Conservation (phyloP, 2,113 vertebrate species). For the Apeltes quadracus region DNA sequence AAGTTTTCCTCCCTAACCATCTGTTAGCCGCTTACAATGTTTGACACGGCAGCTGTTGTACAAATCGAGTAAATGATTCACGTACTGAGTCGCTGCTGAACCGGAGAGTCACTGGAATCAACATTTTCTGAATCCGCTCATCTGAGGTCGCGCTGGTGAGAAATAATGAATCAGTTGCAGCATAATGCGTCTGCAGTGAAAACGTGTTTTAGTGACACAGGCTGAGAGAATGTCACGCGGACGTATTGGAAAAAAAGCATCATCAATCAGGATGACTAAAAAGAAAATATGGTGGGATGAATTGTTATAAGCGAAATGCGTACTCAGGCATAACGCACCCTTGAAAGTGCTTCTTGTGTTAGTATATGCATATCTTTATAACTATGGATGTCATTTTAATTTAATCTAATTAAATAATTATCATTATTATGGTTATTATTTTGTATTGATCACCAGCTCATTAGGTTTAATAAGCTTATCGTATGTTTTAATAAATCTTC, state of each 20-base stretch:
- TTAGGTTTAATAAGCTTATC: background rate
- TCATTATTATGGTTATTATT: background rate
- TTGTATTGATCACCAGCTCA: background rate
- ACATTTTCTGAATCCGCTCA: background rate
- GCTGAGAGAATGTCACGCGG: background rate
- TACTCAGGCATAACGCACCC: background rate
- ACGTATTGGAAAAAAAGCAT: background rate
- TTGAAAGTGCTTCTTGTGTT: background rate
- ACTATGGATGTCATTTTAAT: background rate
- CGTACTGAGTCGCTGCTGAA: background rate
- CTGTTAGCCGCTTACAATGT: conserved; percentile 12
- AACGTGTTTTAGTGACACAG: background rate
- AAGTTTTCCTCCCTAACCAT: conserved; percentile 1
- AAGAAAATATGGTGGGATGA: background rate
- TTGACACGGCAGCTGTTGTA: conserved; percentile 3
- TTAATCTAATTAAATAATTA: background rate
- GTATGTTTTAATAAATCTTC: background rate
- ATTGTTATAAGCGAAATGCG: background rate
- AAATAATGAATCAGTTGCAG: background rate
- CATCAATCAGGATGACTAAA: background rate
- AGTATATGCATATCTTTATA: background rate
- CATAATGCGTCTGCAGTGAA: conserved; percentile 11
- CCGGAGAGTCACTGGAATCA: background rate
- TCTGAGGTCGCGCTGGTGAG: background rate
- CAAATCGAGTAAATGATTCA: background rate